A percentile compares a stretch with the other conserved stretches of the same genome.
Evolutionary conservation across 2,888 invertebrate species (phyloP).

Genomic region (Philhelius pedissequus): DNA sequence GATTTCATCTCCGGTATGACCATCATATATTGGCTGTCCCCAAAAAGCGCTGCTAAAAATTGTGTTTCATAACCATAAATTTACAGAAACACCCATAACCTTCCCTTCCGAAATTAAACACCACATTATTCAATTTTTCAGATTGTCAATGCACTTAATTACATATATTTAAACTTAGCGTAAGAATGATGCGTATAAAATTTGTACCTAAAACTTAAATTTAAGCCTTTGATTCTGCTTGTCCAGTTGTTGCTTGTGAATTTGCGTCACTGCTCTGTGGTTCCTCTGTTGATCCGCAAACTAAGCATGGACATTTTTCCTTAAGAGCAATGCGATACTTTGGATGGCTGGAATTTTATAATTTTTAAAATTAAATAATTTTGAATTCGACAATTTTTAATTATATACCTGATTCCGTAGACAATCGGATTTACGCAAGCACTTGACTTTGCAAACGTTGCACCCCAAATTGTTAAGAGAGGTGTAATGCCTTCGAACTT

Average conservation of each 20-base stretch:
- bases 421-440: constrained; percentile 81
- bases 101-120: not conserved
- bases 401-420: constrained; percentile 81
- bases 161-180: constrained; percentile 32
- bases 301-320: constrained; percentile 82
- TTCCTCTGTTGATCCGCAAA: constrained; percentile 77
- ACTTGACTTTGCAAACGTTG: constrained; percentile 82
- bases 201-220: not conserved
- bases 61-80: too few species aligned
- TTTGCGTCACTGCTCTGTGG: constrained; percentile 75
- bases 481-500: constrained; percentile 86
- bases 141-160: constrained; percentile 1
- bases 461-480: constrained; percentile 86
- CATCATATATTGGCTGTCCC: too few species aligned
- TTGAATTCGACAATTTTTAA: too few species aligned
- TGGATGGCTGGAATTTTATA: constrained; percentile 81
- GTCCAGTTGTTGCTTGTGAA: constrained; percentile 77
- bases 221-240: constrained; percentile 77
- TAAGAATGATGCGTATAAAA: constrained; percentile 47
- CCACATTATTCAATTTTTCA: not conserved
- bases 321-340: constrained; percentile 82
- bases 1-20: too few species aligned
- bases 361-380: too few species aligned
- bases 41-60: too few species aligned
- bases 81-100: too few species aligned